phyloP scores from a whole-genome alignment of 2,797 vertebrate species.

The Enteromius afrohamiltoni region DNA sequence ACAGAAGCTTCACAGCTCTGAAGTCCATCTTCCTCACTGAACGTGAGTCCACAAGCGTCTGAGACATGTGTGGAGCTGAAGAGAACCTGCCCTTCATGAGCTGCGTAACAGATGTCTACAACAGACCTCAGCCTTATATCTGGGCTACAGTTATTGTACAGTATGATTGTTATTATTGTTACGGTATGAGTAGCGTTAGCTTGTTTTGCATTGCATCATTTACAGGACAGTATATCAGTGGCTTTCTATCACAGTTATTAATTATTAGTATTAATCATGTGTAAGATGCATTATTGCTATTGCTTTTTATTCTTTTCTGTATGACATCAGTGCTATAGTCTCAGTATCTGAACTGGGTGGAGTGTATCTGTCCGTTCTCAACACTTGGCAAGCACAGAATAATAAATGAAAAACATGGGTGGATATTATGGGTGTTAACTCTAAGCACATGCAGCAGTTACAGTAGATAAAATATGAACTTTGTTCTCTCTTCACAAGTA shows the following conservation, averaged over 20 bases:
- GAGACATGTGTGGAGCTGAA: neutral
- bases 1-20: constrained; percentile 69
- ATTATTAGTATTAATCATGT: neutral
- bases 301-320: neutral
- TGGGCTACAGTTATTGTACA: no score
- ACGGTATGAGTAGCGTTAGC: neutral
- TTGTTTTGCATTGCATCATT: neutral
- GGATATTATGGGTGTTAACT: neutral
- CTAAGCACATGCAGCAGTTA: neutral
- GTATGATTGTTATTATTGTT: neutral
- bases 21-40: constrained; percentile 74
- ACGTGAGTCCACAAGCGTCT: neutral
- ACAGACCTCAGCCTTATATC: neutral
- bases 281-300: neutral
- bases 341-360: constrained; percentile 22
- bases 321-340: neutral
- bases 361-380: neutral
- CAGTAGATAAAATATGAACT: neutral
- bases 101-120: constrained; percentile 23
- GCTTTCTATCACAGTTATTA: neutral
- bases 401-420: constrained; percentile 4
- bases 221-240: neutral
- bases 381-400: neutral
- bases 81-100: constrained; percentile 8
- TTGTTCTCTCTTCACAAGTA: neutral